phyloP scores from a whole-genome alignment of 2,888 invertebrate genomes.

The Cecidostiba fungosa region DNA sequence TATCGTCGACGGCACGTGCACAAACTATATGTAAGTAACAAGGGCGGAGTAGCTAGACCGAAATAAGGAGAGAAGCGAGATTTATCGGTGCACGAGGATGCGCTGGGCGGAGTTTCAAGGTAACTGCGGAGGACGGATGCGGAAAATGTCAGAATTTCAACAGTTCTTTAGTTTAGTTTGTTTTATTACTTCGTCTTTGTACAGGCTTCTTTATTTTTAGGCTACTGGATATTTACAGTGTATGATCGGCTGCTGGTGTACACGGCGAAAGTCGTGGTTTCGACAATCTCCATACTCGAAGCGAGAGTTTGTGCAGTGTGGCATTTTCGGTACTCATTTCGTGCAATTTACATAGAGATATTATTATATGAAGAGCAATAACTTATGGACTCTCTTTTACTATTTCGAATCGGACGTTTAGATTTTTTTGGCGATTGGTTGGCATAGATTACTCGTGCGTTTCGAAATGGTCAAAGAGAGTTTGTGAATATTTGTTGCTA shows the following conservation, averaged over 20 bases:
- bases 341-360: constrained; percentile 2
- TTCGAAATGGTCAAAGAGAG: background rate
- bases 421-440: background rate
- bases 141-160: constrained; percentile 35
- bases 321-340: background rate
- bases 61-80: constrained; percentile 21
- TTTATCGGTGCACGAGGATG: constrained; percentile 33
- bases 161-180: constrained; percentile 43
- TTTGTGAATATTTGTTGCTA: background rate
- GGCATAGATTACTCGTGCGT: background rate
- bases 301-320: constrained; percentile 18
- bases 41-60: background rate
- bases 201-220: constrained; percentile 55
- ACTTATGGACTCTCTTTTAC: background rate
- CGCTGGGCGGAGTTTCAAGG: constrained; percentile 40
- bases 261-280: constrained; percentile 43
- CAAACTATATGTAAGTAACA: background rate
- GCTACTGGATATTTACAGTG: constrained; percentile 49
- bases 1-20: background rate
- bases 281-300: constrained; percentile 34
- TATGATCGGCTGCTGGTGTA: constrained; percentile 6
- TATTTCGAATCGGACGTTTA: background rate
- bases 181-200: constrained; percentile 59
- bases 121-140: constrained; percentile 27
- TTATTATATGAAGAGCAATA: background rate